These are phyloP conservation scores for Rhinopithecus roxellana DNA, from an alignment of 2,113 vertebrate genomes.

Conservation along the genomic window DNA sequence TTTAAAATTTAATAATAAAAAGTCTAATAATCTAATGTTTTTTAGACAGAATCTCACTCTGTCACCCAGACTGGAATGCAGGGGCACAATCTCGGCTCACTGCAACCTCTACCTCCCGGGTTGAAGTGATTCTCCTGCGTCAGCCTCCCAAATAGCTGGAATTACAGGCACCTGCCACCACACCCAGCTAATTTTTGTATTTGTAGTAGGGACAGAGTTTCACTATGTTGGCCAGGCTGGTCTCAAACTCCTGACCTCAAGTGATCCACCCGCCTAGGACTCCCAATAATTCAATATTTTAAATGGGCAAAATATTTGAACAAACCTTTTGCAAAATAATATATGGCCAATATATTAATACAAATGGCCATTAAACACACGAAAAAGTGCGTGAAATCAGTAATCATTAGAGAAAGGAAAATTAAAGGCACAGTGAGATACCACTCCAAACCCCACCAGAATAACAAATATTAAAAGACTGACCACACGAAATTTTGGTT, in stretches of 20 bases:
- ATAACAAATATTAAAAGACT: neutral
- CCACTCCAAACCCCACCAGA: neutral
- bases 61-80: no score
- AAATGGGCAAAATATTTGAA: neutral
- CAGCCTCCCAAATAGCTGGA: no score
- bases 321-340: neutral
- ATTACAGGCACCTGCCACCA: no score
- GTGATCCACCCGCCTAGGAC: accelerated
- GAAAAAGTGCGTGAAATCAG: neutral
- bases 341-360: neutral
- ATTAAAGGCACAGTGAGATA: neutral
- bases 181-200: no score
- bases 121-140: no score
- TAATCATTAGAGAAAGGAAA: neutral
- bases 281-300: no score
- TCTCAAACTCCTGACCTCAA: no score
- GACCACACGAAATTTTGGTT: neutral
- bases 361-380: neutral
- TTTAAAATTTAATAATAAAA: neutral
- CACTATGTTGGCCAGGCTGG: no score
- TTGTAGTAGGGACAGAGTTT: no score
- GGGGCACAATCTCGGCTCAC: no score
- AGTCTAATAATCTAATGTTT: neutral
- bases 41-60: no score
- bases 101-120: no score